Percentiles rank a stretch among this genome's conserved stretches.
Evolutionary conservation across 2,797 vertebrate species (phyloP).

Genomic region (Florisuga fusca): DNA sequence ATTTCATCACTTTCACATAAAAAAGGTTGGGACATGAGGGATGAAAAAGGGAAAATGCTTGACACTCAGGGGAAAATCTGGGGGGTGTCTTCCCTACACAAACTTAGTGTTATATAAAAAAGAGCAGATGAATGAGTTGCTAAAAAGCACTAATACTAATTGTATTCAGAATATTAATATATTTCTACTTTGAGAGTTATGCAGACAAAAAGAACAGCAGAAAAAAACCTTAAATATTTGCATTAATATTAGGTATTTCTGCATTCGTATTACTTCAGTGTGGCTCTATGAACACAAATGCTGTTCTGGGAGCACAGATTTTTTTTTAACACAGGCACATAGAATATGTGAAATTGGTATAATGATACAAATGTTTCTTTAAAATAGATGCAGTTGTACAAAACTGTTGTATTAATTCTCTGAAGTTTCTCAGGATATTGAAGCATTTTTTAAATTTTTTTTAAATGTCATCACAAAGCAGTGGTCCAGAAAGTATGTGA

Average conservation of each 20-base stretch:
- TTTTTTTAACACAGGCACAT: background rate
- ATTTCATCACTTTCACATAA: background rate
- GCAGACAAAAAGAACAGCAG: background rate
- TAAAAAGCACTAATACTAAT: background rate
- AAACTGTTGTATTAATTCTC: background rate
- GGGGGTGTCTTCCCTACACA: background rate
- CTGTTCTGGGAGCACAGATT: background rate
- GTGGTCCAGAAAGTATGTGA: rapidly evolving
- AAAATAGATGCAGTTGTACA: background rate
- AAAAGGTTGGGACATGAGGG: background rate
- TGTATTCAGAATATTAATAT: background rate
- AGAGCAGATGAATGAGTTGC: background rate
- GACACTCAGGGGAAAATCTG: background rate
- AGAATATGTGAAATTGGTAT: background rate
- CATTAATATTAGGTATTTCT: background rate
- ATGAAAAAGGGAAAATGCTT: background rate
- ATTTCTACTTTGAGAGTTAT: background rate
- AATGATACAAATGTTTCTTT: rapidly evolving
- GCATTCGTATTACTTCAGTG: background rate
- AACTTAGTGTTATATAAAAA: background rate
- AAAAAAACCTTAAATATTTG: background rate
- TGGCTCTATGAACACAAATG: background rate
- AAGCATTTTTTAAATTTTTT: background rate
- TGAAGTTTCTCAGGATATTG: background rate
- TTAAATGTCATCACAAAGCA: background rate